Base-by-base conservation (phyloP, 2,113 vertebrate species). In the Gavialis gangeticus region DNA sequence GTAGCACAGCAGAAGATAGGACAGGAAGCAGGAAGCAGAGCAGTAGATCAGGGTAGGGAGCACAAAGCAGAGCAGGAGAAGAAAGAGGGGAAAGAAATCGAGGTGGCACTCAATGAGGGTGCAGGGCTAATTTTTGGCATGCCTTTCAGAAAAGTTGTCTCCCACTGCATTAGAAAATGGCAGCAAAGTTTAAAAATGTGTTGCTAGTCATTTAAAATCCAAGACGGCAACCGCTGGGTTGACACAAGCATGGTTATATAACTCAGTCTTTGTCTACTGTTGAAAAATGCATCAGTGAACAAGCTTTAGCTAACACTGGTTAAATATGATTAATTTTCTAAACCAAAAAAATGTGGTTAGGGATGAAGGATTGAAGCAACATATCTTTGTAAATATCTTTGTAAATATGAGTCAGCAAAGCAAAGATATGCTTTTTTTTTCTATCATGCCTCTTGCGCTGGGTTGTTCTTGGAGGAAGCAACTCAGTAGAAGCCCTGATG, bases 271-370 rank as follows among this genome's bases (percentile, higher is more conserved):
- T 37, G 34, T 71, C 67, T 71, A 13, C 10, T 37, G 21, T 71
- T 78, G 77, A 88, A 95, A 93, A 75, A 11, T 66, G 57, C 71
- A 89, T 58, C 79, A 79, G 11, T 30, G n/a, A 67, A 91, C 21
- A 22, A 37, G 4, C 15, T 37, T 71, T 77, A 28, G 3, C 79
- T 92, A 87, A 69, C n/a, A 82, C 71, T 90, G 59, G 56, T 57
- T 56, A 91, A 93, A 15, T 64, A 19, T 0, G 79, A 12, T 86
- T 93, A 71, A 27, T 76, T 82, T 69, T 37, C 34, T 54, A 60
- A 55, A 75, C 58, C 46, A 64, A 58, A 88, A 86, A 24, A 17
- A 24, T 34, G 12, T 2, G 12, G 5, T 28, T 11, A 81, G 77
- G 87, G 82, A 46, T 46, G 84, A 81, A n/a, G 37, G 90, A 77